Evolutionary conservation across 1,140 invertebrate species (phyloP), one percentile per base, ranked within the genome.

Genomic region (Linepithema humile): DNA sequence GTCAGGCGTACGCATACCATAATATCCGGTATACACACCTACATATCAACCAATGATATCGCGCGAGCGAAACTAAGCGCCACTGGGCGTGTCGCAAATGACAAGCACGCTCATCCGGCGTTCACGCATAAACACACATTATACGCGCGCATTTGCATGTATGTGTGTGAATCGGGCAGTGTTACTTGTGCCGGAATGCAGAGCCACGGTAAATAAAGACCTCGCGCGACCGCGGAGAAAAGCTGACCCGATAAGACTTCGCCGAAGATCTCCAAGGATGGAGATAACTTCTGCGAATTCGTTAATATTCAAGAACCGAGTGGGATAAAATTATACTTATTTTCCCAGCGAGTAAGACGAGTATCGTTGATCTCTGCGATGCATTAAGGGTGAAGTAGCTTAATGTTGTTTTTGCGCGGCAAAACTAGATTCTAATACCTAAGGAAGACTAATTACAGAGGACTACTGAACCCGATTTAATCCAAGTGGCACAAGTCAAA

Each of bases 1-100:
- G 85, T 74, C 85, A 43, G 82, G 67, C 84, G 83, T 70, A 74
- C 87, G 67, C 40, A 67, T 67, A 62, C 12, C 6, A 29, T 10
- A n/a, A 35, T 15, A 59, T 15, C 10, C 15, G 26, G 20, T 38
- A 15, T 9, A 59, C 48, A 23, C 29, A 75, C 15, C 59, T 69
- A 73, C 20, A 15, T 60, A 53, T 55, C 82, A 29, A 45, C 35
- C 32, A 64, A 59, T 64, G 40, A 17, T 12, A 17, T 3, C 35
- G 17, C 23, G 53, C 12, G 32, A 55, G 67, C 26, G 35, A 84
- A 62, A 55, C 29, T 50, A 83, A 40, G 38, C 73, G 45, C 60
- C 35, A 80, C 62, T 53, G 72, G 72, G 57, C 64, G 70, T 83
- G 64, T 20, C 60, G 3, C 23, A n/a, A 43, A 9, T 12, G 43